These are phyloP conservation scores for Papilio glaucus DNA, from an alignment of 1,140 invertebrate species.

Conservation along the genomic window DNA sequence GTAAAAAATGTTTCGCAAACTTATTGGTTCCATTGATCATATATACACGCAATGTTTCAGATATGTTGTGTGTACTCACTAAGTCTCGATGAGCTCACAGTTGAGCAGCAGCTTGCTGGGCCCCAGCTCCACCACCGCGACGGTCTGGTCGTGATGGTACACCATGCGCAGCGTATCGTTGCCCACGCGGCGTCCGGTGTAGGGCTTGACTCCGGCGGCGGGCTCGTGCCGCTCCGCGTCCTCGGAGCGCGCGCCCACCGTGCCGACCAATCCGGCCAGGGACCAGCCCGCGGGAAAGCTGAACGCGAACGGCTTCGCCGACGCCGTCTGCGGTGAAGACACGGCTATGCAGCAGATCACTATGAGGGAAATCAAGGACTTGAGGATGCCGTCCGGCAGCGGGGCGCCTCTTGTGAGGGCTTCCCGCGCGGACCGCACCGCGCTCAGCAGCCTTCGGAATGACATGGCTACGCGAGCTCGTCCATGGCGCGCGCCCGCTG, in stretches of 20 bases:
- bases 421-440: constrained; percentile 68
- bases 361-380: constrained; percentile 68
- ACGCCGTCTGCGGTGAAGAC: constrained; percentile 71
- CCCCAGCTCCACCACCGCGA: constrained; percentile 90
- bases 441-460: constrained; percentile 67
- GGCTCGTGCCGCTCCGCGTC: constrained; percentile 60
- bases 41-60: no score
- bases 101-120: constrained; percentile 86
- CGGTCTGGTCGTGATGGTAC: constrained; percentile 91
- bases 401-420: constrained; percentile 64
- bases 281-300: constrained; percentile 80
- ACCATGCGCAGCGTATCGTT: constrained; percentile 88
- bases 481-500: constrained; percentile 57
- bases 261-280: constrained; percentile 69
- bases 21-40: neutral
- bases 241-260: constrained; percentile 62
- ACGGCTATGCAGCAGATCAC: constrained; percentile 75
- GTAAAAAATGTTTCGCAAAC: neutral
- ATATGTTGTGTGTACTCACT: constrained; percentile 81
- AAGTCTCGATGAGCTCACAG: constrained; percentile 93
- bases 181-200: constrained; percentile 85
- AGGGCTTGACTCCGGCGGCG: constrained; percentile 79
- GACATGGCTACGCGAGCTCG: constrained; percentile 62
- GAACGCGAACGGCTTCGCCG: constrained; percentile 81
- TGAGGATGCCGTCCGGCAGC: constrained; percentile 66